These are phyloP conservation scores for Coregonus clupeaformis DNA, from an alignment of 2,113 vertebrate genomes.

Conservation along the genomic window DNA sequence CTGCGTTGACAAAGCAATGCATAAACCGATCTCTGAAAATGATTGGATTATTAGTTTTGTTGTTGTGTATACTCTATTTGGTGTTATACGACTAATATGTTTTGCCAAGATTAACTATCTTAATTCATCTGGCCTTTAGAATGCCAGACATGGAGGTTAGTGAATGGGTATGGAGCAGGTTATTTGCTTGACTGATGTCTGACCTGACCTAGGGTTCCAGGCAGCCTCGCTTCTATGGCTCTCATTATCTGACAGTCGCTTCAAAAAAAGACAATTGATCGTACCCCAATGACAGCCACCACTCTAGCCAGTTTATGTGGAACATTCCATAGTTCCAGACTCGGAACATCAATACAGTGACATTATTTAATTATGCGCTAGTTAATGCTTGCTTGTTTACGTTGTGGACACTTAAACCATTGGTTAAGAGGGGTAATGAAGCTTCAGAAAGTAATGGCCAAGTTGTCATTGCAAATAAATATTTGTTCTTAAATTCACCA, in stretches of 20 bases:
- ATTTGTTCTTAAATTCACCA: no score
- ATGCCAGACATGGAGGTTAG: background rate
- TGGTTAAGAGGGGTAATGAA: background rate
- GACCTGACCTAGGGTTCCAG: background rate
- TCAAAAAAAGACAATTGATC: conserved; percentile 23
- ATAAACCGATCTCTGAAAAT: background rate
- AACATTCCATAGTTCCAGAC: conserved; percentile 43
- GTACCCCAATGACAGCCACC: background rate
- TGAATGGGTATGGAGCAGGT: background rate
- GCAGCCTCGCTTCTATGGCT: background rate
- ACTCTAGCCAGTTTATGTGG: conserved; percentile 20
- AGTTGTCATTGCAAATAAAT: no score
- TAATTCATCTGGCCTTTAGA: background rate
- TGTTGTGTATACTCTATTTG: no score
- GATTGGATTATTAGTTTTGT: background rate
- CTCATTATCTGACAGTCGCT: conserved; percentile 9
- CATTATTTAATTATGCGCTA: conserved; percentile 20
- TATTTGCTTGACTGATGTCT: background rate
- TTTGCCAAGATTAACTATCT: background rate
- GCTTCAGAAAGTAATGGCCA: background rate
- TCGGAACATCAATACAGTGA: conserved; percentile 26
- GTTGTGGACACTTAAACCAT: background rate
- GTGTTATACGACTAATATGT: background rate
- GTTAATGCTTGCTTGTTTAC: conserved; percentile 7
- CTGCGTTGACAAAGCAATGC: no score